phyloP scores from a whole-genome alignment of 2,888 invertebrate genomes.

The Clostera curtula region DNA sequence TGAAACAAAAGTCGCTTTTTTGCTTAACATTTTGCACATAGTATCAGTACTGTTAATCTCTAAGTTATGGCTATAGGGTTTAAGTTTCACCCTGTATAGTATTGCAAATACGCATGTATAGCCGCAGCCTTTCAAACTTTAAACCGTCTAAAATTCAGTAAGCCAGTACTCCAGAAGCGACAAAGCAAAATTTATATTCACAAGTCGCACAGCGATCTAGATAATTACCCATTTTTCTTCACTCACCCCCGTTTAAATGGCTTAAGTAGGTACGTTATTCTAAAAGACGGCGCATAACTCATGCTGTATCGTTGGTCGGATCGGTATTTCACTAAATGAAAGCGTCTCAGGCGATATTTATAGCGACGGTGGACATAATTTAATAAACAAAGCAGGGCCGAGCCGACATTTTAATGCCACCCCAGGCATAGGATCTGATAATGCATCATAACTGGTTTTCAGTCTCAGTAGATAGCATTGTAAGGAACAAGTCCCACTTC shows the following conservation, averaged over 20 bases:
- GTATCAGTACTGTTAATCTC: too few species aligned
- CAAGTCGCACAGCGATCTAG: conserved; percentile 36
- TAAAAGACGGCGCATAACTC: conserved; percentile 60
- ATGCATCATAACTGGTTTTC: conserved; percentile 68
- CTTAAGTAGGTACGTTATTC: conserved; percentile 52
- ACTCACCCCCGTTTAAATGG: conserved; percentile 41
- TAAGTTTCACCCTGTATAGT: too few species aligned
- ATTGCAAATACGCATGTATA: too few species aligned
- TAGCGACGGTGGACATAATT: conserved; percentile 69
- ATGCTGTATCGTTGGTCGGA: conserved; percentile 59
- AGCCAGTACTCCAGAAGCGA: background rate
- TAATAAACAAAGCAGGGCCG: conserved; percentile 72
- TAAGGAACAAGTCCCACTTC: conserved; percentile 63
- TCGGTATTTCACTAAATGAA: conserved; percentile 73
- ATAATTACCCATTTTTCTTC: conserved; percentile 46
- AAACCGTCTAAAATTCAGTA: background rate
- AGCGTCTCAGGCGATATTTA: conserved; percentile 62
- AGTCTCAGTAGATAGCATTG: conserved; percentile 67
- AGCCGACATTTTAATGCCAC: conserved; percentile 66
- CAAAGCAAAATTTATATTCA: conserved; percentile 14
- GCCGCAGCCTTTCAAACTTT: too few species aligned
- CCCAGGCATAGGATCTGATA: conserved; percentile 69
- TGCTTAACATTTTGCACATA: too few species aligned
- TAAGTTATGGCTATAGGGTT: too few species aligned
- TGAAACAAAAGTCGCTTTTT: too few species aligned